Conservation (phyloP, 2,113 vertebrate species). For the Engraulis encrasicolus region DNA sequence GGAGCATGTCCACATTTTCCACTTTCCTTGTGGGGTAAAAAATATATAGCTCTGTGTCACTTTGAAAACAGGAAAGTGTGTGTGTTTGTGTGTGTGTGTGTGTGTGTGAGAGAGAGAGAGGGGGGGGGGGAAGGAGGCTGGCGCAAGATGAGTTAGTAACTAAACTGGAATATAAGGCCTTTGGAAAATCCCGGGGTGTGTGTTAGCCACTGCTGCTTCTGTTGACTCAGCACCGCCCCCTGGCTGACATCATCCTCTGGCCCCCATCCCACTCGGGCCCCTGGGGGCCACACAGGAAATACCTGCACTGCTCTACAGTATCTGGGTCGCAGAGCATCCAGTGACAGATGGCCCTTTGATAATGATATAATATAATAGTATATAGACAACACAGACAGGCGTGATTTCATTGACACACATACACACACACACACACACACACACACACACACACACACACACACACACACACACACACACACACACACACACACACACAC, state of each 20-base stretch:
- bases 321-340: constrained; percentile 8
- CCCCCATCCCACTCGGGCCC: background rate
- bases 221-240: constrained; percentile 6
- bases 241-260: constrained; percentile 43
- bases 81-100: too few species aligned
- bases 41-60: constrained; percentile 37
- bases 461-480: too few species aligned
- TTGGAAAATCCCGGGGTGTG: constrained; percentile 43
- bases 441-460: too few species aligned
- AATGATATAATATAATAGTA: too few species aligned
- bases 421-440: too few species aligned
- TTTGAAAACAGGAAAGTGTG: constrained; percentile 33
- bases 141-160: constrained; percentile 36
- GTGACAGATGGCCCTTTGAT: background rate
- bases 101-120: constrained; percentile 9
- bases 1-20: constrained; percentile 49
- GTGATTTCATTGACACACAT: too few species aligned
- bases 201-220: background rate
- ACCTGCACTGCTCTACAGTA: background rate
- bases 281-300: constrained; percentile 20
- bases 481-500: too few species aligned
- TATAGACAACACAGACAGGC: too few species aligned
- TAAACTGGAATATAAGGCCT: constrained; percentile 21
- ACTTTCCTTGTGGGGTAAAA: constrained; percentile 40
- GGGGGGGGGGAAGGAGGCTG: background rate